Conservation (phyloP, 2,113 vertebrate genomes). For the Pterocles orientalis region DNA sequence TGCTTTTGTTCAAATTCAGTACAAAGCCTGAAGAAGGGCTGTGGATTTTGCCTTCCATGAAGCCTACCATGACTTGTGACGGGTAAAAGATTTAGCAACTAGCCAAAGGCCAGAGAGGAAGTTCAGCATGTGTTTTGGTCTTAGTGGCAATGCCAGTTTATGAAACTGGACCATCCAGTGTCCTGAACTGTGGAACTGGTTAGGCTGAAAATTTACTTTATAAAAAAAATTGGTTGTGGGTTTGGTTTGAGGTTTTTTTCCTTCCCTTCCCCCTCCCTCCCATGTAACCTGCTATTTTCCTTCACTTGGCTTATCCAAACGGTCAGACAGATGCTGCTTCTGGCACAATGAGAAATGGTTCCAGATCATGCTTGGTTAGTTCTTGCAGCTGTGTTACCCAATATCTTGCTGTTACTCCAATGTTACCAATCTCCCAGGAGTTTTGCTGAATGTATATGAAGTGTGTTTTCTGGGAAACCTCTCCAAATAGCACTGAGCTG, state of each 20-base stretch:
- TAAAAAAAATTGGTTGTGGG: neutral
- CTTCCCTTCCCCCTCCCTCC: too few species aligned
- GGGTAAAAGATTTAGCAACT: neutral
- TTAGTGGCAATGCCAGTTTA: neutral
- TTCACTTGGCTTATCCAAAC: neutral
- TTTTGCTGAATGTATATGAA: neutral
- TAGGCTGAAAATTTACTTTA: neutral
- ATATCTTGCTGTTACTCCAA: neutral
- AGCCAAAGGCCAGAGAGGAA: neutral
- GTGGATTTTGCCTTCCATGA: neutral
- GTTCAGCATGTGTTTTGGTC: neutral
- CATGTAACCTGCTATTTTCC: neutral
- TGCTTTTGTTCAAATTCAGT: neutral
- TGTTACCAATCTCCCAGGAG: neutral
- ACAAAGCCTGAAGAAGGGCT: neutral
- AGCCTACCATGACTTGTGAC: neutral
- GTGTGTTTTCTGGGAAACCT: neutral
- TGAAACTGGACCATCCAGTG: neutral
- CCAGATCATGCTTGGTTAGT: neutral
- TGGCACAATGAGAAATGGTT: neutral
- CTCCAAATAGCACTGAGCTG: neutral
- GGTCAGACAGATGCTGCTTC: neutral
- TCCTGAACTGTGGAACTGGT: neutral
- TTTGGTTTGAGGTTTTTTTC: neutral
- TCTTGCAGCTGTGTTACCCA: neutral